Percentiles rank a stretch among this genome's conserved stretches.
Conservation (phyloP, 2,113 vertebrate genomes). For the Epinephelus cyanopodus region DNA sequence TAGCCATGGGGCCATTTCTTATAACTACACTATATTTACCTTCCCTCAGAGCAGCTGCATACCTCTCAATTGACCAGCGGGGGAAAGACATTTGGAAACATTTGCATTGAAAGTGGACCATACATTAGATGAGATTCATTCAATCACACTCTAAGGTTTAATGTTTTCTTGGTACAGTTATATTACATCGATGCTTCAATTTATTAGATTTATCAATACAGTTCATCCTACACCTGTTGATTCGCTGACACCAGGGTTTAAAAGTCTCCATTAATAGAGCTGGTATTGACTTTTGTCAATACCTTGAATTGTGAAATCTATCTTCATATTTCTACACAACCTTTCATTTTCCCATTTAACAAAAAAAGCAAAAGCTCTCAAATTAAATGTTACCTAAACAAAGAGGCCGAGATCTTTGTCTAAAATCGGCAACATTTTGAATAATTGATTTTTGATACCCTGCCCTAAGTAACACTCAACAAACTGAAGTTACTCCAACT, state of each 20-base stretch:
- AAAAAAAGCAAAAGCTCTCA: no score
- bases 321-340: neutral
- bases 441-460: neutral
- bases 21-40: constrained; percentile 32
- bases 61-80: constrained; percentile 1
- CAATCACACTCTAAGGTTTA: neutral
- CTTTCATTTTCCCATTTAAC: neutral
- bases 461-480: no score
- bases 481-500: neutral
- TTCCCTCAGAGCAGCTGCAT: neutral
- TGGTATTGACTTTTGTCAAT: no score
- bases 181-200: constrained; percentile 1
- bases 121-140: neutral
- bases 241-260: no score
- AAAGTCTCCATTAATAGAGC: no score
- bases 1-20: neutral
- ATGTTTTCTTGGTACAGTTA: neutral
- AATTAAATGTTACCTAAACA: no score
- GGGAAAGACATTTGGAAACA: neutral
- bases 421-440: no score
- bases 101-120: constrained; percentile 5
- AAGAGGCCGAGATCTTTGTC: no score
- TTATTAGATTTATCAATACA: neutral
- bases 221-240: neutral
- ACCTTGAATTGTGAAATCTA: no score